Conservation (phyloP, 2,888 invertebrate species). For the Neoaliturus tenellus region DNA sequence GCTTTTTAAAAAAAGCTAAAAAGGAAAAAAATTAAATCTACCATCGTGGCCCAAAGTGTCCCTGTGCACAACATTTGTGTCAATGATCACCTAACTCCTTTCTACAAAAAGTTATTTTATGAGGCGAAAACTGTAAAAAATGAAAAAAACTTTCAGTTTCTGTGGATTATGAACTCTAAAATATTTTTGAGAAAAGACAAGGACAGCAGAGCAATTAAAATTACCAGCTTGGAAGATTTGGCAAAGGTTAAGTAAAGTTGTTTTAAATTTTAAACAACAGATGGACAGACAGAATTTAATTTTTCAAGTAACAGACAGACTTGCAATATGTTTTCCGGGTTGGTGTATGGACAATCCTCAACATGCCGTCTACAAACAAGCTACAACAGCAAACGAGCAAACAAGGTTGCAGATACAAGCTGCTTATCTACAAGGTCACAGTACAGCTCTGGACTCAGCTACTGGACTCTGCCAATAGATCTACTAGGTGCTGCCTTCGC, state of each 20-base stretch:
- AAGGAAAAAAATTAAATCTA: constrained; percentile 6
- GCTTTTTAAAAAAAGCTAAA: not conserved
- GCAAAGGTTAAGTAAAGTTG: not conserved
- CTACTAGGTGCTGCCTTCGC: too few species aligned
- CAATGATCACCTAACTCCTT: not conserved
- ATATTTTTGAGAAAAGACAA: not conserved
- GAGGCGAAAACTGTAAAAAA: not conserved
- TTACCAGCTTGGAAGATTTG: not conserved
- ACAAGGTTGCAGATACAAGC: not conserved
- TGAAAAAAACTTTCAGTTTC: not conserved
- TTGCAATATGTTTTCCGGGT: not conserved
- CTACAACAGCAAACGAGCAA: not conserved
- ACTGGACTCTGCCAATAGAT: too few species aligned
- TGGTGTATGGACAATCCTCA: not conserved
- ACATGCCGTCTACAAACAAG: not conserved
- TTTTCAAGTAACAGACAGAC: not conserved
- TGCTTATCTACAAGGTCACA: constrained; percentile 13
- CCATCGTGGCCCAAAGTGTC: not conserved
- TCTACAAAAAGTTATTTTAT: not conserved
- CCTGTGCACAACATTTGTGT: not conserved
- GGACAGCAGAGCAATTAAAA: not conserved
- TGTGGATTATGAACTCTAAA: constrained; percentile 8
- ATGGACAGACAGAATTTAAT: not conserved
- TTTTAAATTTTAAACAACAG: not conserved
- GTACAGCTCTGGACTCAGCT: too few species aligned